These are phyloP conservation scores for Lepidocolaptes lacrymiger DNA, from an alignment of 2,797 vertebrate species.

Conservation along the genomic window DNA sequence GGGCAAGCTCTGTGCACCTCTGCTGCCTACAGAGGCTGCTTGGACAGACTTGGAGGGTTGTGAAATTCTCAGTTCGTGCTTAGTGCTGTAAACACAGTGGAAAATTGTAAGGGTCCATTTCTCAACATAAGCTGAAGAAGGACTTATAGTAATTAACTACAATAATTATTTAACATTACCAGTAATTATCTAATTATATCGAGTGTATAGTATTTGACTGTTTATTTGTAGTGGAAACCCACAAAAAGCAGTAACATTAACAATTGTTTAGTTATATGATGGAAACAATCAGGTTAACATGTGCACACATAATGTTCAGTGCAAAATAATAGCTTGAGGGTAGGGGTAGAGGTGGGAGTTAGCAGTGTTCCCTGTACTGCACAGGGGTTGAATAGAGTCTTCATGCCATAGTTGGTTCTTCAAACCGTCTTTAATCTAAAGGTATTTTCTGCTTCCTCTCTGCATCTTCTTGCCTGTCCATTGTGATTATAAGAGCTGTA, in stretches of 20 bases:
- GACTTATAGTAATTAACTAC: not conserved
- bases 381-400: not conserved
- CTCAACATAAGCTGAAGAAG: not conserved
- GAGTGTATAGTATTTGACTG: not conserved
- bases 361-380: not conserved
- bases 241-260: not conserved
- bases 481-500: not conserved
- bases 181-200: not conserved
- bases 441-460: not conserved
- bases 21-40: not conserved
- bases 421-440: not conserved
- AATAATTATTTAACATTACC: not conserved
- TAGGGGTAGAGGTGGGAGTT: not conserved
- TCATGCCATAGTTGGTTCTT: not conserved
- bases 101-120: not conserved
- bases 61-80: not conserved
- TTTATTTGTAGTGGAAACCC: not conserved
- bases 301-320: not conserved
- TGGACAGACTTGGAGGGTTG: not conserved
- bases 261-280: not conserved
- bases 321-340: not conserved
- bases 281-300: not conserved
- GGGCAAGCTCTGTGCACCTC: not conserved
- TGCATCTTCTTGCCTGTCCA: fast-evolving
- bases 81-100: not conserved